Conservation (phyloP, 2,797 vertebrate genomes). For the Gila robusta region DNA sequence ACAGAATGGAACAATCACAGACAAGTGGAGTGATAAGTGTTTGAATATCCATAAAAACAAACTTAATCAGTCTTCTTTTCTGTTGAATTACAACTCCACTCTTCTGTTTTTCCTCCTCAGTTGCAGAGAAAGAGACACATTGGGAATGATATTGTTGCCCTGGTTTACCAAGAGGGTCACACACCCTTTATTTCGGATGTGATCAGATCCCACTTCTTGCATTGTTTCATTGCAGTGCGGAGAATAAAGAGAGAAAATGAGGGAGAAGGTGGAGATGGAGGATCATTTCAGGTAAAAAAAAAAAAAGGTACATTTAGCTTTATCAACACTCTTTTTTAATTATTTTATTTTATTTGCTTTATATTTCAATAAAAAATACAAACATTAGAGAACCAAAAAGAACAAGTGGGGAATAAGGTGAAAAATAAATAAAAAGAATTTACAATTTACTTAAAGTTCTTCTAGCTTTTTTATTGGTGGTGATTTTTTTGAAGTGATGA, state of each 20-base stretch:
- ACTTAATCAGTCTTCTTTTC: neutral
- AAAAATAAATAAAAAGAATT: neutral
- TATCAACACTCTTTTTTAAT: neutral
- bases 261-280: conserved; percentile 63
- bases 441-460: neutral
- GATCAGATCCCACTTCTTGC: conserved; percentile 92
- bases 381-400: neutral
- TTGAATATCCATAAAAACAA: neutral
- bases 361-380: neutral
- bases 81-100: neutral
- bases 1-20: neutral
- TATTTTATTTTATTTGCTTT: neutral
- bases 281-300: conserved; percentile 66
- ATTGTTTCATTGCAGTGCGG: conserved; percentile 88
- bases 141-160: conserved; percentile 91
- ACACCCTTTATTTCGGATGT: conserved; percentile 88
- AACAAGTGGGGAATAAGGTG: neutral
- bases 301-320: neutral
- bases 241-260: conserved; percentile 66
- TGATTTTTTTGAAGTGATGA: neutral
- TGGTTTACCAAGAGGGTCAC: conserved; percentile 91
- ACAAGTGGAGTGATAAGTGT: neutral
- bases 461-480: neutral
- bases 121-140: conserved; percentile 93
- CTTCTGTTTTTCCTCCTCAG: conserved; percentile 69